These are phyloP conservation scores for Agrochola litura DNA, from an alignment of 2,888 invertebrate genomes.

Conservation along the genomic window DNA sequence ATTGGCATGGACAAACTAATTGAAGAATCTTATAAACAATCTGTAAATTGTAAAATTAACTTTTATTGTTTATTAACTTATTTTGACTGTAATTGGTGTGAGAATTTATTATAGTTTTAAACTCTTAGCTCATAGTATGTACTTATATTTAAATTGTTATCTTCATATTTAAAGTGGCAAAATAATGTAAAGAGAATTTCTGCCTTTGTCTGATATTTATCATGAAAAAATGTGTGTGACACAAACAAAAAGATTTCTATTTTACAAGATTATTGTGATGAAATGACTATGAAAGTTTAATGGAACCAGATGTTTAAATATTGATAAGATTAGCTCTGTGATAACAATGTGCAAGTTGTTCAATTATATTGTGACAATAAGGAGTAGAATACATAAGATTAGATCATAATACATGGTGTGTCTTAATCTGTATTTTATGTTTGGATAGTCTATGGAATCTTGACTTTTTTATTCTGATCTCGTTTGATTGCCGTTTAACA, in stretches of 20 bases:
- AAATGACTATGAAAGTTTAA: slow-evolving; percentile 50
- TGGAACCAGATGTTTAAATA: slow-evolving; percentile 39
- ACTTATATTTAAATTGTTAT: slow-evolving; percentile 69
- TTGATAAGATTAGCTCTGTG: slow-evolving; percentile 66
- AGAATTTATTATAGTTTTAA: slow-evolving; percentile 57
- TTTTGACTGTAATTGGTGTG: slow-evolving; percentile 61
- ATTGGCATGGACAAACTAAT: slow-evolving; percentile 84
- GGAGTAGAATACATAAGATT: slow-evolving; percentile 37
- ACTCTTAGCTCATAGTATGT: slow-evolving; percentile 73
- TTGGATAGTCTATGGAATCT: slow-evolving; percentile 13
- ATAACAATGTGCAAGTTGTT: slow-evolving; percentile 61
- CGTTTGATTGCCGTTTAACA: slow-evolving; percentile 53
- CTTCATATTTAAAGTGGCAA: slow-evolving; percentile 49
- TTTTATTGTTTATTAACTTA: slow-evolving; percentile 56
- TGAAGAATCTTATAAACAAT: slow-evolving; percentile 57
- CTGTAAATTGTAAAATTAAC: slow-evolving; percentile 50
- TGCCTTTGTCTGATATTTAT: slow-evolving; percentile 31
- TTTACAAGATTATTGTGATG: slow-evolving; percentile 52
- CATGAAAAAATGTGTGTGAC: slow-evolving; percentile 54
- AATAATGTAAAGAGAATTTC: slow-evolving; percentile 32
- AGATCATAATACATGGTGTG: slow-evolving; percentile 6
- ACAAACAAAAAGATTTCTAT: slow-evolving; percentile 42
- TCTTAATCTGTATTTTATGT: slow-evolving; percentile 25
- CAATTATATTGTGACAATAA: slow-evolving; percentile 67
- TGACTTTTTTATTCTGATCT: slow-evolving; percentile 57